A percentile compares a stretch with the other conserved stretches of the same genome.
phyloP scores from a whole-genome alignment of 2,797 vertebrate species.

The Tokudaia muenninki region DNA sequence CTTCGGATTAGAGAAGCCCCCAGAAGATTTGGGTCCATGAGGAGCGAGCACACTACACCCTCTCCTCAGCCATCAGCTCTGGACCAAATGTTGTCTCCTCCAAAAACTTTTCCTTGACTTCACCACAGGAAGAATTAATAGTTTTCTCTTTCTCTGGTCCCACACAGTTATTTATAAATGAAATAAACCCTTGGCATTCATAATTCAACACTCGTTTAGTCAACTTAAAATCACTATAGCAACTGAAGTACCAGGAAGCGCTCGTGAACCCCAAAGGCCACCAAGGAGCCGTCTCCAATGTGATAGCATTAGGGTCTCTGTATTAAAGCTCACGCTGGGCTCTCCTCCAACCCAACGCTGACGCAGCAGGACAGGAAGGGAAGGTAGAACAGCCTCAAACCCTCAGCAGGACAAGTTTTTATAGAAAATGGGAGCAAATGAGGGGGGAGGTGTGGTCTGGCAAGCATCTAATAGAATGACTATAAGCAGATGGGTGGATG shows the following conservation, averaged over 20 bases:
- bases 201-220: not conserved
- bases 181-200: conserved; percentile 39
- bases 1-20: not conserved
- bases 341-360: not conserved
- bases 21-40: not conserved
- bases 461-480: not conserved
- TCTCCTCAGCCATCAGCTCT: not conserved
- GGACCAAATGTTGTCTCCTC: not conserved
- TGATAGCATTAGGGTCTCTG: not conserved
- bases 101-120: not conserved
- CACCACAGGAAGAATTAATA: not conserved
- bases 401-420: not conserved
- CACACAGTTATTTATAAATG: conserved; percentile 11
- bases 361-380: not conserved
- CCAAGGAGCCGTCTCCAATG: not conserved
- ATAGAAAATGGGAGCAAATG: not conserved
- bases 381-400: not conserved
- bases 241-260: not conserved
- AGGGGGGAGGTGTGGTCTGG: not conserved
- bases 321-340: not conserved
- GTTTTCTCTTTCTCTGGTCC: conserved; percentile 33
- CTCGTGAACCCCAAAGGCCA: not conserved
- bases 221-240: conserved; percentile 21
- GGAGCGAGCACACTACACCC: not conserved
- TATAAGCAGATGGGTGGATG: not conserved